A percentile compares a stretch with the other conserved stretches of the same genome.
These are phyloP conservation scores for Kryptolebias marmoratus DNA, from an alignment of 2,113 vertebrate species.

Conservation along the genomic window DNA sequence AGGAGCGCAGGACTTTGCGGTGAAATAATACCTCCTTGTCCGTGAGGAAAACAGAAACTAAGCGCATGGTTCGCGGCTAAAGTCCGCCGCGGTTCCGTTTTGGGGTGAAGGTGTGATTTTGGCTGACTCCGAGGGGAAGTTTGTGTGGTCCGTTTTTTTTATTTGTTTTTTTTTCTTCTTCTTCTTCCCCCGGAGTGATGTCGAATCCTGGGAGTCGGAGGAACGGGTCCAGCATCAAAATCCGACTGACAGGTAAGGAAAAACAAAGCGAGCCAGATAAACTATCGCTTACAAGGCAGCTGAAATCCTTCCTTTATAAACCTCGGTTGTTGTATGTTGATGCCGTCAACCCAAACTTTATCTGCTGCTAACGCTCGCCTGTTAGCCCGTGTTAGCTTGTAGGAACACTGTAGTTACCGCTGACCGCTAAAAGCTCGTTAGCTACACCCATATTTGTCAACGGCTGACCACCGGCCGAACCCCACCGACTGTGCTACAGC, in stretches of 20 bases:
- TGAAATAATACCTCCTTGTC: slow-evolving; percentile 77
- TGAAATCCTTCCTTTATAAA: background rate
- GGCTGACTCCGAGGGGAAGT: slow-evolving; percentile 74
- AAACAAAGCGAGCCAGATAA: slow-evolving; percentile 35
- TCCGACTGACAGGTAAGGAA: slow-evolving; percentile 93
- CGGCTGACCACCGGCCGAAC: slow-evolving; percentile 51
- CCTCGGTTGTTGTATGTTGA: background rate
- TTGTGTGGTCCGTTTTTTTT: slow-evolving; percentile 72
- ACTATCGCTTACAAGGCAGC: slow-evolving; percentile 44
- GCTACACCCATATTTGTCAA: slow-evolving; percentile 59
- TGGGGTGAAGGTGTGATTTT: slow-evolving; percentile 64
- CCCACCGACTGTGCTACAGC: slow-evolving; percentile 26
- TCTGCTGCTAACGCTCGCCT: background rate
- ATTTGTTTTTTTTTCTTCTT: no score
- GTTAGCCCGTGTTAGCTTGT: slow-evolving; percentile 36
- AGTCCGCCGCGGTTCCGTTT: slow-evolving; percentile 47
- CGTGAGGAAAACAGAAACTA: slow-evolving; percentile 51
- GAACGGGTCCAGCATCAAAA: slow-evolving; percentile 97
- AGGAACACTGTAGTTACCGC: slow-evolving; percentile 41
- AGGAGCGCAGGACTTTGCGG: slow-evolving; percentile 78
- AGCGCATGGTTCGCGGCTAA: slow-evolving; percentile 47
- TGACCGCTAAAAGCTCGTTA: slow-evolving; percentile 66
- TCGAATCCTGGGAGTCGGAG: slow-evolving; percentile 95
- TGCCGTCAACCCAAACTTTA: slow-evolving; percentile 10
- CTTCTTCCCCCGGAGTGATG: slow-evolving; percentile 84